Percentiles rank a stretch among this genome's conserved stretches.
Conservation (phyloP, 2,113 vertebrate species). For the Platanista minor region DNA sequence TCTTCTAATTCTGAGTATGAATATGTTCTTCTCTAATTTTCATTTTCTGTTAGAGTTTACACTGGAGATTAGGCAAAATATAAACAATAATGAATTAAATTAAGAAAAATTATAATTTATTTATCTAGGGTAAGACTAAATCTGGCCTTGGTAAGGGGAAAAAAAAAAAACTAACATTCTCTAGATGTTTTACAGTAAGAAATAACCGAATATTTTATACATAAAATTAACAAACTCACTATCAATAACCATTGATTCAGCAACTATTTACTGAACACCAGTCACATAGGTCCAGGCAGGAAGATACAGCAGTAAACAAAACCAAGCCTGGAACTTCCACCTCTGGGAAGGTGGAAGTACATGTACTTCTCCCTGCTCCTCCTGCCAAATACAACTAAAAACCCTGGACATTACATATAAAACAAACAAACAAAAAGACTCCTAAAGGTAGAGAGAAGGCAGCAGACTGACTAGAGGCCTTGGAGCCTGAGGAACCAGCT, state of each 20-base stretch:
- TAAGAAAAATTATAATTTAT: not conserved
- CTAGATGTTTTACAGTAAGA: not conserved
- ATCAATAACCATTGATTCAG: not conserved
- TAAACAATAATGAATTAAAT: not conserved
- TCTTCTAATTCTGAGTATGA: too few relatives aligned
- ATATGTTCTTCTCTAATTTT: not conserved
- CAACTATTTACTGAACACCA: not conserved
- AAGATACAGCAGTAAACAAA: not conserved
- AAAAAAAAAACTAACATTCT: not conserved
- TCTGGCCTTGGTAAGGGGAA: not conserved
- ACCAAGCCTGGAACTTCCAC: not conserved
- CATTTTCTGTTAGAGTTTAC: not conserved
- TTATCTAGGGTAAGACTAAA: not conserved
- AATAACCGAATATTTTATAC: not conserved
- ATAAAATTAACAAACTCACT: not conserved
- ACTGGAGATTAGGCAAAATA: not conserved
- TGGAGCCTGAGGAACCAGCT: not conserved
- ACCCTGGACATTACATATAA: not conserved
- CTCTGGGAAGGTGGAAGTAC: not conserved
- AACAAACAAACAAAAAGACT: not conserved
- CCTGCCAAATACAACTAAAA: not conserved
- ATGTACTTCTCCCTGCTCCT: not conserved
- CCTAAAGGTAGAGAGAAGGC: not conserved
- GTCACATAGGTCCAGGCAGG: not conserved
- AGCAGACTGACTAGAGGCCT: not conserved